Conservation (phyloP, 2,113 vertebrate species). For the Procavia capensis region DNA sequence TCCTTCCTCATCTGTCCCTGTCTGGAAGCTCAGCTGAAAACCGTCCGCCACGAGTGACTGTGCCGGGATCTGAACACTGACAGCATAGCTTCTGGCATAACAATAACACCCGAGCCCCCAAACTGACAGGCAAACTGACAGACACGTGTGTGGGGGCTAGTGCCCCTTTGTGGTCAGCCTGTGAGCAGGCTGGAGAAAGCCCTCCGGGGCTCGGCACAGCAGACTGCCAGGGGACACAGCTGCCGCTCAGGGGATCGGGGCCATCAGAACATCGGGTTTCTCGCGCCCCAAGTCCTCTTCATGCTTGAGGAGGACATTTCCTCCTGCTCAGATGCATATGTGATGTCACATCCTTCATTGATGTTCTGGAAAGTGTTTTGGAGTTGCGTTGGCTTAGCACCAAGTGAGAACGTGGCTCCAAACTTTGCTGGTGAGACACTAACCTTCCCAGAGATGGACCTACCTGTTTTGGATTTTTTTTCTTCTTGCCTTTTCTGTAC, state of each 20-base stretch:
- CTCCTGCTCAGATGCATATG: slow-evolving; percentile 79
- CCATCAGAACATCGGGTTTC: slow-evolving; percentile 82
- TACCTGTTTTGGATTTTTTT: not conserved
- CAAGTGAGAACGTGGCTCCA: slow-evolving; percentile 71
- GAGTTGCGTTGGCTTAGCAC: slow-evolving; percentile 79
- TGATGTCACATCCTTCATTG: slow-evolving; percentile 82
- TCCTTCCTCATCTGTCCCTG: no score
- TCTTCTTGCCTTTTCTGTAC: not conserved
- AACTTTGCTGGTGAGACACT: slow-evolving; percentile 70
- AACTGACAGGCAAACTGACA: no score
- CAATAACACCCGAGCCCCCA: no score
- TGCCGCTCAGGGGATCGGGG: slow-evolving; percentile 56
- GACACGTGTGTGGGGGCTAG: not conserved
- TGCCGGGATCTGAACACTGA: no score
- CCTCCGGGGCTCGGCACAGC: not conserved
- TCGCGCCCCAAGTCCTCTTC: slow-evolving; percentile 76
- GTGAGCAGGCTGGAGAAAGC: not conserved
- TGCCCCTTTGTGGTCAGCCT: not conserved
- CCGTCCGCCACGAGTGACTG: no score
- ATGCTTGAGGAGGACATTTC: slow-evolving; percentile 83
- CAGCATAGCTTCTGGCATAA: no score
- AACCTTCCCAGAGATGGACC: slow-evolving; percentile 11
- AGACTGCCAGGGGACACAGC: slow-evolving; percentile 14
- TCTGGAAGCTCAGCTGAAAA: no score
- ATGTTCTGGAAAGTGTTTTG: slow-evolving; percentile 81